phyloP scores from a whole-genome alignment of 2,797 vertebrate genomes.

The Nothura maculosa region DNA sequence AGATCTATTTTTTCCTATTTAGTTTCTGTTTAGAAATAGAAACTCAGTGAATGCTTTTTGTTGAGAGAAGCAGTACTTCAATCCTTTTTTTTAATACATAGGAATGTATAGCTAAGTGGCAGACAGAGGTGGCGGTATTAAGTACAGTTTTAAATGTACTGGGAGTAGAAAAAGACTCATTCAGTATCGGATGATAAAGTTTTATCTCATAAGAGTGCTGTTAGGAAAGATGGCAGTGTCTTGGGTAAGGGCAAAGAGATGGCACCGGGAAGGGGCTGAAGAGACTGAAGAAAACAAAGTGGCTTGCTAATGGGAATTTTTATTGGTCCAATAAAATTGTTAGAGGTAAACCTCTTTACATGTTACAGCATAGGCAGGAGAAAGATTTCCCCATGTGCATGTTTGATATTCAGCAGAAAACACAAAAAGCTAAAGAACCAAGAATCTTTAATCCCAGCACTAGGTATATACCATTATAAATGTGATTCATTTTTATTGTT shows the following conservation, averaged over 20 bases:
- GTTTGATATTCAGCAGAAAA: neutral
- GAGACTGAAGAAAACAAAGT: neutral
- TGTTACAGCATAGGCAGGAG: neutral
- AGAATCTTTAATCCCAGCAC: neutral
- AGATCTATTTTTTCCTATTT: no score
- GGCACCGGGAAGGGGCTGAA: neutral
- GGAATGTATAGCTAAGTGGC: neutral
- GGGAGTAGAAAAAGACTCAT: neutral
- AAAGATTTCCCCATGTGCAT: neutral
- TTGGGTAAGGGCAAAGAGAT: neutral
- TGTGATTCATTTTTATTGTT: rapidly evolving
- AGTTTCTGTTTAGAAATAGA: no score
- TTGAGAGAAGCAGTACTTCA: neutral
- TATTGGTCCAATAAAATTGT: neutral
- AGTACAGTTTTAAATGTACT: neutral
- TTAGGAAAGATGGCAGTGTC: neutral
- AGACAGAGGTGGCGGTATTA: neutral
- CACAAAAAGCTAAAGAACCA: neutral
- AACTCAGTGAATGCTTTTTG: neutral
- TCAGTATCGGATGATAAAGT: neutral
- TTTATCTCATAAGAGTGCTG: rapidly evolving
- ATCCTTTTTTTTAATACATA: neutral
- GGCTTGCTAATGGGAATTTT: neutral
- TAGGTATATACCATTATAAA: neutral
- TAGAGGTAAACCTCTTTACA: neutral